These are phyloP conservation scores for Antechinus flavipes DNA, from an alignment of 2,113 vertebrate genomes.

Conservation along the genomic window DNA sequence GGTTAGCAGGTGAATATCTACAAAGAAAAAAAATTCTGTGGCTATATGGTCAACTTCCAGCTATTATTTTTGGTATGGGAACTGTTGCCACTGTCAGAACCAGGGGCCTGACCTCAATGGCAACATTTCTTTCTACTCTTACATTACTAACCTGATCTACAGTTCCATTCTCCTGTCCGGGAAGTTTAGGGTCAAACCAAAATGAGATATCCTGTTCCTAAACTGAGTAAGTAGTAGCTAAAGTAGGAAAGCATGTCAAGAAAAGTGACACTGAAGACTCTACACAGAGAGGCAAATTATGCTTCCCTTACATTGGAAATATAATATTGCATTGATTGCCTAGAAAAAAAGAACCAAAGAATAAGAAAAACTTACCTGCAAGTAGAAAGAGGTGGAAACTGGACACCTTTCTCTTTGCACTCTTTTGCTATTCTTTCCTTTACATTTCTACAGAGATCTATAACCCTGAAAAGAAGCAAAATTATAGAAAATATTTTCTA, in stretches of 20 bases:
- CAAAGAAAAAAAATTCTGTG: not conserved
- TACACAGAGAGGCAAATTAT: constrained; percentile 18
- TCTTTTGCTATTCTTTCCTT: constrained; percentile 95
- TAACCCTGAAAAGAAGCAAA: constrained; percentile 88
- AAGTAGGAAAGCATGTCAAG: constrained; percentile 30
- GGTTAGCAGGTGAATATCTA: not conserved
- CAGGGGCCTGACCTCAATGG: constrained; percentile 18
- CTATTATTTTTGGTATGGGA: not conserved
- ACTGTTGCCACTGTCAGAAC: not conserved
- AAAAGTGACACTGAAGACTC: constrained; percentile 9
- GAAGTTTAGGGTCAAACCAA: not conserved
- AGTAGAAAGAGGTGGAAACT: constrained; percentile 94
- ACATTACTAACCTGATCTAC: not conserved
- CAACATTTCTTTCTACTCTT: not conserved
- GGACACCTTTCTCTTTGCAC: constrained; percentile 97
- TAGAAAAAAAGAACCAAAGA: constrained; percentile 48
- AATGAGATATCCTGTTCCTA: not conserved
- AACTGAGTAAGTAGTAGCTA: not conserved
- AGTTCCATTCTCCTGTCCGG: not conserved
- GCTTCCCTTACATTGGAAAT: constrained; percentile 5
- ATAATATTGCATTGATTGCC: not conserved
- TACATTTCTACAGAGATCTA: constrained; percentile 97
- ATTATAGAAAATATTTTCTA: constrained; percentile 49
- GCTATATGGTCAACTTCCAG: not conserved
- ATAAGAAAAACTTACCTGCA: constrained; percentile 90